phyloP scores from a whole-genome alignment of 2,113 vertebrate species.

The Chionomys nivalis region DNA sequence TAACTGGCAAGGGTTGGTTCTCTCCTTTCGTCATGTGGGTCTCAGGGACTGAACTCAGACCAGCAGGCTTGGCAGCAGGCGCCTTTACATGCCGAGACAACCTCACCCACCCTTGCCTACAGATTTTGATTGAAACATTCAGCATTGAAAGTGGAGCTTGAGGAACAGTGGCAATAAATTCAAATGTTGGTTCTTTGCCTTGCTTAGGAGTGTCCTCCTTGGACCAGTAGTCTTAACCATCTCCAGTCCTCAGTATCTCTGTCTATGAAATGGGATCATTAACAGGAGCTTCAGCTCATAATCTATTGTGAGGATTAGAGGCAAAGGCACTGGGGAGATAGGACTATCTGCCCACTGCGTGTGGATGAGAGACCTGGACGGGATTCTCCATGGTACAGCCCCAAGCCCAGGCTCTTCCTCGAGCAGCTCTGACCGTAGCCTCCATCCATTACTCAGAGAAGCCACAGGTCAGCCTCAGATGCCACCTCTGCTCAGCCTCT shows the following conservation, averaged over 20 bases:
- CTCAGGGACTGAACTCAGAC: neutral
- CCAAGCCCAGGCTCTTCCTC: neutral
- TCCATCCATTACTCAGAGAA: neutral
- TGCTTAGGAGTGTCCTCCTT: neutral
- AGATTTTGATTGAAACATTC: neutral
- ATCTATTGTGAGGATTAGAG: neutral
- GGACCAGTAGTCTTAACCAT: neutral
- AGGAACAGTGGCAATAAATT: neutral
- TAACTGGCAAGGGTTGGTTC: neutral
- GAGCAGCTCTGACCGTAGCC: neutral
- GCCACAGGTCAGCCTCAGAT: neutral
- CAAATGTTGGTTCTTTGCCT: neutral
- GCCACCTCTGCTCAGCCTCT: neutral
- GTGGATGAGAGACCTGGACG: neutral
- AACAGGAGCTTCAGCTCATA: neutral
- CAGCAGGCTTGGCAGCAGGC: neutral
- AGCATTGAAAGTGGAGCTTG: neutral
- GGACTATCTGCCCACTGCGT: neutral
- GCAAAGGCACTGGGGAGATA: neutral
- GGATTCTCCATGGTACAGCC: neutral
- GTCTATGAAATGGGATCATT: neutral
- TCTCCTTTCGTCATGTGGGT: neutral
- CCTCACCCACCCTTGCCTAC: neutral
- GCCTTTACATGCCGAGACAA: neutral
- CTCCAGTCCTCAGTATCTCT: neutral